Conservation (phyloP, 2,113 vertebrate species). For the Istiophorus platypterus region DNA sequence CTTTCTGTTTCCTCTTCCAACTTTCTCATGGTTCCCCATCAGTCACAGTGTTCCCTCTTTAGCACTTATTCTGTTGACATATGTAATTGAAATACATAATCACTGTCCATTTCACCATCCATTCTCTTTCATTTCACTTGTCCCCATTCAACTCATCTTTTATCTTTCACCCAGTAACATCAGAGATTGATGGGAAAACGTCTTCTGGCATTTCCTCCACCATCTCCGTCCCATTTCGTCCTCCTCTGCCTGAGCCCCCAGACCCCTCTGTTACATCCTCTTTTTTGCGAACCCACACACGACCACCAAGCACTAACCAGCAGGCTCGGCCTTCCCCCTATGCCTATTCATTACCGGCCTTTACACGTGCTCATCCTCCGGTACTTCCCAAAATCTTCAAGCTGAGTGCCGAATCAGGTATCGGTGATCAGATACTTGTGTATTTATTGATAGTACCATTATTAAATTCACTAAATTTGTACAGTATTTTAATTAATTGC, state of each 20-base stretch:
- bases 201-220: slow-evolving; percentile 59
- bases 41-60: background rate
- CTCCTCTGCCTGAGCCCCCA: slow-evolving; percentile 45
- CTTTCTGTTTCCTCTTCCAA: background rate
- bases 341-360: slow-evolving; percentile 77
- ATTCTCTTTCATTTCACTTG: background rate
- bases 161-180: slow-evolving; percentile 52
- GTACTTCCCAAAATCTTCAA: slow-evolving; percentile 86
- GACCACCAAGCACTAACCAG: slow-evolving; percentile 22
- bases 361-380: slow-evolving; percentile 78
- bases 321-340: slow-evolving; percentile 63
- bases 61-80: background rate
- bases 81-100: background rate
- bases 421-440: background rate
- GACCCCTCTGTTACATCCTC: slow-evolving; percentile 38
- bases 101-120: background rate
- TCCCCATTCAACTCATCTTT: slow-evolving; percentile 15
- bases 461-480: no score
- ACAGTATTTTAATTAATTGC: no score
- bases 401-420: slow-evolving; percentile 81
- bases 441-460: no score
- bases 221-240: slow-evolving; percentile 48
- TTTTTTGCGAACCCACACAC: slow-evolving; percentile 24
- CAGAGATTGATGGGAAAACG: slow-evolving; percentile 65
- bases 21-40: background rate